Evolutionary conservation across 1,140 invertebrate species (phyloP).

Genomic region (Calliphora vicina): DNA sequence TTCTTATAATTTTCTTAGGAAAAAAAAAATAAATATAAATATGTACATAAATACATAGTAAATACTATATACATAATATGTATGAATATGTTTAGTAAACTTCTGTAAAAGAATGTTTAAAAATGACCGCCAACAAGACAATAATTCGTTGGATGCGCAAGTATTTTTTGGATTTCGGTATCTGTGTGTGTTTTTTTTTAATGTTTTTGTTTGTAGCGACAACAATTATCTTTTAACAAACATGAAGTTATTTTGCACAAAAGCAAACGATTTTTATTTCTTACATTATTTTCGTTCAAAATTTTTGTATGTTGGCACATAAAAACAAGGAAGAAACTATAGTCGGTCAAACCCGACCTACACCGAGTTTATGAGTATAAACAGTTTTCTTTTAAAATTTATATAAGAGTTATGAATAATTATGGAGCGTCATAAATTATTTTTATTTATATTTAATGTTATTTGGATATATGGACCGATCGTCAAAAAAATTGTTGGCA

Average conservation of each 20-base stretch:
- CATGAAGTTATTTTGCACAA: constrained; percentile 27
- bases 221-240: constrained; percentile 34
- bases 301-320: too few species aligned
- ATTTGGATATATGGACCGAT: too few species aligned
- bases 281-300: not conserved
- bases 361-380: too few species aligned
- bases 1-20: not conserved
- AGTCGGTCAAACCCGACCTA: too few species aligned
- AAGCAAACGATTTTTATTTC: not conserved
- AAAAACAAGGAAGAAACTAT: too few species aligned
- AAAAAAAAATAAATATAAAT: not conserved
- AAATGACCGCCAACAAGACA: constrained; percentile 18
- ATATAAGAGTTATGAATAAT: too few species aligned
- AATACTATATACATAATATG: too few species aligned
- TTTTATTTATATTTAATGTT: too few species aligned
- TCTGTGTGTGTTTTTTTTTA: not conserved
- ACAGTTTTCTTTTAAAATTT: too few species aligned
- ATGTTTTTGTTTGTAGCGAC: constrained; percentile 4
- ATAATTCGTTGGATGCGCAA: constrained; percentile 18
- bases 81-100: not conserved
- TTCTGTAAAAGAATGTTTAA: constrained; percentile 7
- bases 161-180: not conserved
- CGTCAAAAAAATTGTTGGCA: too few species aligned
- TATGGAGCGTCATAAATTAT: too few species aligned
- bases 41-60: too few species aligned